A percentile compares a stretch with the other conserved stretches of the same genome.
Conservation (phyloP, 2,113 vertebrate species). For the Ophthalmolycus amberensis region DNA sequence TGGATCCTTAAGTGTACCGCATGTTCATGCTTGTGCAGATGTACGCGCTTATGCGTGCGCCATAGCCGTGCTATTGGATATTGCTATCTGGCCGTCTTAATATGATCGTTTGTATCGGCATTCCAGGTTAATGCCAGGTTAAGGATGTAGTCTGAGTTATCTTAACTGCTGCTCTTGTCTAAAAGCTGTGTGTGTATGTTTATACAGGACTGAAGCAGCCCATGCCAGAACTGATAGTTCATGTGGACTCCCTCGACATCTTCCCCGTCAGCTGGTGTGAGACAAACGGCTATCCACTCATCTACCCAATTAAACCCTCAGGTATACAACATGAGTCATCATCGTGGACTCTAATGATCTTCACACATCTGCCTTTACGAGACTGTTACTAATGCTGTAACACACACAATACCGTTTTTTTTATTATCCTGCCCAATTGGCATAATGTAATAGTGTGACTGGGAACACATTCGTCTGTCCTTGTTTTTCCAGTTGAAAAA, state of each 20-base stretch:
- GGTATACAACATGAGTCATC: conserved; percentile 77
- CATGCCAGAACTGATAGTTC: conserved; percentile 92
- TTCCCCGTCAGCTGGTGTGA: conserved; percentile 99
- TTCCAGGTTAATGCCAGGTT: not conserved
- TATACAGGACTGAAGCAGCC: conserved; percentile 91
- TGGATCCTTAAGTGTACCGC: not conserved
- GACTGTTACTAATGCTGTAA: not conserved
- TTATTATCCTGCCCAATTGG: not conserved
- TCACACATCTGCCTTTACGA: not conserved
- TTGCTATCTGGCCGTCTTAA: not conserved
- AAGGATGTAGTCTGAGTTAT: not conserved
- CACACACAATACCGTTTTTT: not conserved
- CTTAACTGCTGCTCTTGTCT: not conserved
- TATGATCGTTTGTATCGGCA: not conserved
- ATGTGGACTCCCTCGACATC: conserved; percentile 94
- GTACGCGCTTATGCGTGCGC: not conserved
- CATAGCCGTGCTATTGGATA: not conserved
- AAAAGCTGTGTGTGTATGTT: conserved; percentile 15
- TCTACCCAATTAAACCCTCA: conserved; percentile 90
- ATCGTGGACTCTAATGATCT: not conserved
- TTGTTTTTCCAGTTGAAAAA: conserved; percentile 86
- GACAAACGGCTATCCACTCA: conserved; percentile 95
- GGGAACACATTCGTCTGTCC: not conserved
- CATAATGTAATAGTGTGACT: not conserved
- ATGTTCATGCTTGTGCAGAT: not conserved